Conservation (phyloP, 2,797 vertebrate genomes). For the Gallirallus australis region DNA sequence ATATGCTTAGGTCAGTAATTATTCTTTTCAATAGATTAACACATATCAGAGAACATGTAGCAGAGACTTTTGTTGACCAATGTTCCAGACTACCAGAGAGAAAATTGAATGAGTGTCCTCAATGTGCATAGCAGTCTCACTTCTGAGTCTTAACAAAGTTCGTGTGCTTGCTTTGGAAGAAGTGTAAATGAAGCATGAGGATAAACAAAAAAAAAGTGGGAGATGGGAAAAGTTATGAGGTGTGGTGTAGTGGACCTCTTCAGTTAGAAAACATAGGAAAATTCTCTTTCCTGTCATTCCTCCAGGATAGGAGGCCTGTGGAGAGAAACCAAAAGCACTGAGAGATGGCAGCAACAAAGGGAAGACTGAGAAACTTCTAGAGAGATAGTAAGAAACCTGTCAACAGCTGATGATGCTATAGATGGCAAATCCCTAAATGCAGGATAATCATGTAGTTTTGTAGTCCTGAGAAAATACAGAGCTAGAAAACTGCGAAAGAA, state of each 20-base stretch:
- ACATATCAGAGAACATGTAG: background rate
- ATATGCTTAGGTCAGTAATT: background rate
- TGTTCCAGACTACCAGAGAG: background rate
- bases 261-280: background rate
- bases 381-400: background rate
- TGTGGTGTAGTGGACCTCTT: background rate
- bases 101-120: background rate
- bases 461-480: background rate
- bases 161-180: background rate
- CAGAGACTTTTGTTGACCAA: accelerated
- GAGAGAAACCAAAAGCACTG: background rate
- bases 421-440: background rate
- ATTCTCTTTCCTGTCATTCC: background rate
- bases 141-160: background rate
- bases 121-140: background rate
- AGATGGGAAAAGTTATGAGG: background rate
- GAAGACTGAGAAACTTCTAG: background rate
- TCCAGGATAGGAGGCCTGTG: background rate
- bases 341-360: background rate
- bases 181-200: background rate
- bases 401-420: background rate
- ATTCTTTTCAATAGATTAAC: background rate
- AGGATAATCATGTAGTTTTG: background rate
- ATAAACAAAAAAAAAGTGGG: background rate
- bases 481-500: background rate